phyloP scores from a whole-genome alignment of 1,140 invertebrate species.

The Chrysopa pallens region DNA sequence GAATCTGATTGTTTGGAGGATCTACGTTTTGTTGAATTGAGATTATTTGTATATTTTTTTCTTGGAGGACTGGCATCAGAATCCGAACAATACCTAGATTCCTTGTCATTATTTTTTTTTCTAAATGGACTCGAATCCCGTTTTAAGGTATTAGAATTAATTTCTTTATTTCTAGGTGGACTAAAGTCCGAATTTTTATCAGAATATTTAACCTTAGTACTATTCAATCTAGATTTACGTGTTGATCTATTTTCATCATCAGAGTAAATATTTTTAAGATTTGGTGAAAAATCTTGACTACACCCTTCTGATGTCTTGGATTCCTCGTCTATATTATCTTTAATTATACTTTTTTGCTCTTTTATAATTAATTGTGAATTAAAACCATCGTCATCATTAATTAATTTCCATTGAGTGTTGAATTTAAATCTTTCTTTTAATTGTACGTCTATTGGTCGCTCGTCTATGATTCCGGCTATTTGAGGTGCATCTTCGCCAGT shows the following conservation, averaged over 20 bases:
- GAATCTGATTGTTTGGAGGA: neutral
- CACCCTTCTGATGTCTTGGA: conserved; percentile 1
- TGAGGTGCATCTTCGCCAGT: conserved; percentile 72
- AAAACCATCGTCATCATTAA: conserved; percentile 19
- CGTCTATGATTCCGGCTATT: conserved; percentile 79
- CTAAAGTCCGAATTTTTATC: conserved; percentile 17
- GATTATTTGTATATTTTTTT: conserved; percentile 8
- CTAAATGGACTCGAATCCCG: no score
- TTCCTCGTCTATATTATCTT: conserved; percentile 5
- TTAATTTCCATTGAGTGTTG: conserved; percentile 53
- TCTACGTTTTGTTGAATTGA: conserved; percentile 2
- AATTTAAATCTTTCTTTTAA: conserved; percentile 28
- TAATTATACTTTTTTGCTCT: conserved; percentile 7
- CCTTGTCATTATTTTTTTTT: conserved; percentile 5
- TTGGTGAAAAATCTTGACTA: no score
- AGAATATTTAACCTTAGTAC: conserved; percentile 5
- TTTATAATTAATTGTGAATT: conserved; percentile 8
- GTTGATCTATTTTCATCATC: conserved; percentile 2
- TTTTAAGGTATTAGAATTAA: neutral
- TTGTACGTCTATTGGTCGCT: conserved; percentile 50
- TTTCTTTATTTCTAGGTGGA: conserved; percentile 18
- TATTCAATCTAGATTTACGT: neutral
- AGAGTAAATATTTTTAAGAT: neutral
- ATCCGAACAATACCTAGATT: conserved; percentile 8
- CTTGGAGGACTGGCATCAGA: conserved; percentile 18